Percentiles rank a stretch among this genome's conserved stretches.
Evolutionary conservation across 2,797 vertebrate genomes (phyloP).

Genomic region (Protonibea diacanthus): DNA sequence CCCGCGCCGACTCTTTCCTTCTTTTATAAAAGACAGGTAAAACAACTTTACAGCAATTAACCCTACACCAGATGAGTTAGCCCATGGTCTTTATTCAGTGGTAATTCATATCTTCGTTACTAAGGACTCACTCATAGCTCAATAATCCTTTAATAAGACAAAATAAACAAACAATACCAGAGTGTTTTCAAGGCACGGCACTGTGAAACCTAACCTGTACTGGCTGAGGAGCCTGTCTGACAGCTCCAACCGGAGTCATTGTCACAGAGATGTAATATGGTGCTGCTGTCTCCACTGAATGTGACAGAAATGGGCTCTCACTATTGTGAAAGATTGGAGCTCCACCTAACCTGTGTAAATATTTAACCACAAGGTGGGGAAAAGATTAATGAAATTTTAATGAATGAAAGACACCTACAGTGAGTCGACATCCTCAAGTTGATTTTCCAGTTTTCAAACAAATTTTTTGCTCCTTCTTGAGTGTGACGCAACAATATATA

Average conservation of each 20-base stretch:
- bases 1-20: constrained; percentile 89
- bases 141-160: constrained; percentile 35
- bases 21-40: constrained; percentile 91
- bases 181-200: constrained; percentile 6
- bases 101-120: constrained; percentile 10
- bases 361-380: constrained; percentile 67
- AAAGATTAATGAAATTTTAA: constrained; percentile 48
- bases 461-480: no score
- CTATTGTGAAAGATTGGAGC: constrained; percentile 43
- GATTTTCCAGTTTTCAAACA: constrained; percentile 23
- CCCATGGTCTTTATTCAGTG: neutral
- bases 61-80: neutral
- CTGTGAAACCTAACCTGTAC: constrained; percentile 55
- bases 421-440: neutral
- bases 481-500: no score
- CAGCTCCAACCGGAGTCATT: constrained; percentile 31
- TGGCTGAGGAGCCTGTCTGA: constrained; percentile 27
- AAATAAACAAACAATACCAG: constrained; percentile 13
- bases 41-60: neutral
- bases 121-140: constrained; percentile 4
- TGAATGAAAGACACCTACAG: constrained; percentile 42
- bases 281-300: constrained; percentile 11
- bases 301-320: constrained; percentile 16
- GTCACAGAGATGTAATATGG: constrained; percentile 18
- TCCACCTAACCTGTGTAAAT: constrained; percentile 62